These are phyloP conservation scores for Calephelis nemesis DNA, from an alignment of 1,140 invertebrate species.

Conservation along the genomic window DNA sequence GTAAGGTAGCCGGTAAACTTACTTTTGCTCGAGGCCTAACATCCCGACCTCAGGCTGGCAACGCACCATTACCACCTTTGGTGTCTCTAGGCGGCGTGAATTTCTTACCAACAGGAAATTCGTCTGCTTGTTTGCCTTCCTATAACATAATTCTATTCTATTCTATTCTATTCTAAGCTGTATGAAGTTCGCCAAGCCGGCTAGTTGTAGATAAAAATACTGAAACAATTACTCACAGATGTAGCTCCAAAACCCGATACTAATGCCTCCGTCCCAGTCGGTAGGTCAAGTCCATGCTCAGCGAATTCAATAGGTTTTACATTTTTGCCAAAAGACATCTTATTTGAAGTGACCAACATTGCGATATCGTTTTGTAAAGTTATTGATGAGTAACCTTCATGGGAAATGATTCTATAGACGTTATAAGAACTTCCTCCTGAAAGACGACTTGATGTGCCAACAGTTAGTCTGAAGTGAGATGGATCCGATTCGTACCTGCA, in stretches of 20 bases:
- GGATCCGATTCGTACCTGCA: constrained; percentile 46
- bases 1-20: too few relatives aligned
- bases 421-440: constrained; percentile 53
- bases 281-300: constrained; percentile 33
- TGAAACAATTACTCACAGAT: constrained; percentile 44
- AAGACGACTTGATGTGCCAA: constrained; percentile 51
- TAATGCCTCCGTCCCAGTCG: constrained; percentile 46
- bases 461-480: constrained; percentile 42
- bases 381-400: constrained; percentile 44
- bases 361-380: constrained; percentile 62
- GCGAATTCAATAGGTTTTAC: constrained; percentile 47
- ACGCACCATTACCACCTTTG: too few relatives aligned
- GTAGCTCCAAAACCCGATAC: constrained; percentile 67
- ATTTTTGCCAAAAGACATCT: constrained; percentile 44
- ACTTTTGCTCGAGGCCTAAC: too few relatives aligned
- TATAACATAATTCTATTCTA: too few relatives aligned
- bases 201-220: not conserved
- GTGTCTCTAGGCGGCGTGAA: too few relatives aligned
- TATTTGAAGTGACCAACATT: constrained; percentile 40
- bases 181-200: too few relatives aligned
- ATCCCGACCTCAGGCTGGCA: too few relatives aligned
- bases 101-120: too few relatives aligned
- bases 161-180: too few relatives aligned
- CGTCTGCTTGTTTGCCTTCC: too few relatives aligned
- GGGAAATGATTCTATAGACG: constrained; percentile 41